Evolutionary conservation across 2,888 invertebrate genomes (phyloP), one percentile per base, ranked within the genome.

Genomic region (Hirtodrosophila histrioides): DNA sequence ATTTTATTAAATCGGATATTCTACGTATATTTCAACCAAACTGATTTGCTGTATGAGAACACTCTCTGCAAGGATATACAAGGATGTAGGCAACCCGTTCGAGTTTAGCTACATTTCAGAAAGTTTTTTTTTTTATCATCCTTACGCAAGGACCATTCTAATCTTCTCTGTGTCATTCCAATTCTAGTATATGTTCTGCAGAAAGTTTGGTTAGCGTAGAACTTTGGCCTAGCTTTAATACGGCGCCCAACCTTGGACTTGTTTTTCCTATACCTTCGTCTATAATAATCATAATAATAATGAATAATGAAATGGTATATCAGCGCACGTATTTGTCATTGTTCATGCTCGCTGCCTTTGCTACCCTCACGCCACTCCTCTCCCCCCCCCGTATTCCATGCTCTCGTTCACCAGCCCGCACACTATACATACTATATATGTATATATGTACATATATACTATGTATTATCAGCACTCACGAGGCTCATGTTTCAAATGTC

Each of bases 381-480:
- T 1, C 10, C 40, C 6, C 10, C 40, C 6, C 17, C 17, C 40
- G 7, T 5, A 3, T 39, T 37, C 45, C 8, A 24, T 8, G 29
- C 33, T 45, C 8, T 31, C 36, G 40, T 41, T 37, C 31, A 36
- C 9, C 43, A 36, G 51, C 74, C 69, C 57, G 62, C 51, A 71
- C 36, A 54, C 54, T 45, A 23, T 23, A n/a, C 36, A 43, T 24
- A 37, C 39, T 29, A 12, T 23, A 10, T 37, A 10, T 36, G 12
- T 37, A 10, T 55, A 17, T 64, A 11, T 37, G 11, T 10, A 51
- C 40, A 36, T 29, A 36, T 45, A 44, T 40, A 36, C 9, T 29
- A 11, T 54, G 40, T 68, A 75, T 69, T 82, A 84, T 75, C 78
- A 68, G 86, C 85, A 69, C 82, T 84, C 87, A 86, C 75, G 82